phyloP scores from a whole-genome alignment of 2,113 vertebrate species.

The Hyperoodon ampullatus region DNA sequence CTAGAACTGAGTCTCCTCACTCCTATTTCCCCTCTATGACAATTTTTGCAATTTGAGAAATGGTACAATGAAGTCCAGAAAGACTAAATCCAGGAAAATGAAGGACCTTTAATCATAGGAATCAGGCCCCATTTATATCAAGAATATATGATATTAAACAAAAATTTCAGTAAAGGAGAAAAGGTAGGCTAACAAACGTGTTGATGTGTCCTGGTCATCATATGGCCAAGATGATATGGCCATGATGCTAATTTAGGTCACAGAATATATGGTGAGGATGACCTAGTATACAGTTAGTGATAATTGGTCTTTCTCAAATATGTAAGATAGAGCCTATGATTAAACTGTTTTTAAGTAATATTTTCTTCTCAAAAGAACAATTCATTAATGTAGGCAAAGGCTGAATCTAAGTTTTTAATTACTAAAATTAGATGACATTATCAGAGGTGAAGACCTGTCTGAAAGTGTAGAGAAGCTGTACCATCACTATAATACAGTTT shows the following conservation, averaged over 20 bases:
- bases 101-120: background rate
- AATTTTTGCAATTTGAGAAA: background rate
- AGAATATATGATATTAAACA: background rate
- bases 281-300: background rate
- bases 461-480: background rate
- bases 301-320: background rate
- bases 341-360: conserved; percentile 8
- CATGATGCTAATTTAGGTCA: background rate
- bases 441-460: background rate
- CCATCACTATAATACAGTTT: background rate
- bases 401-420: background rate
- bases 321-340: background rate
- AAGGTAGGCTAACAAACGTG: background rate
- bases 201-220: background rate
- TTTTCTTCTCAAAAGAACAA: background rate
- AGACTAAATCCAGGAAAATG: background rate
- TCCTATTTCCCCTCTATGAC: background rate
- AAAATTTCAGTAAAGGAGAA: background rate
- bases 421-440: background rate
- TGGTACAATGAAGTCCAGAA: background rate
- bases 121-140: background rate
- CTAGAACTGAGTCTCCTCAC: background rate
- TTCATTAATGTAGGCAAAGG: background rate
- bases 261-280: background rate
- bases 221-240: background rate